Conservation (phyloP, 2,888 invertebrate species). For the Cordilura impudica region DNA sequence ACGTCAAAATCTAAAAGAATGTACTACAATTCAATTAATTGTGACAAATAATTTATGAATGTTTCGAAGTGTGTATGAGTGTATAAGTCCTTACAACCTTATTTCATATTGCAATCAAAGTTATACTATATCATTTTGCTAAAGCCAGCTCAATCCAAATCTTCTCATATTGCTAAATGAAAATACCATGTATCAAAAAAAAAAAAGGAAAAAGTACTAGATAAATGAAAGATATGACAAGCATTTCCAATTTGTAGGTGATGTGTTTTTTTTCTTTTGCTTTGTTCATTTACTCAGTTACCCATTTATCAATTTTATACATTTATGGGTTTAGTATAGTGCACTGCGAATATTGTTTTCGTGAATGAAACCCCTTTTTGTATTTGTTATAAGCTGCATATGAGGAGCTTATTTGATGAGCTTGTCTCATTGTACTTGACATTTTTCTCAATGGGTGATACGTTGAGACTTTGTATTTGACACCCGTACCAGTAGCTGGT, state of each 20-base stretch:
- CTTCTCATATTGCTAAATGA: slow-evolving; percentile 41
- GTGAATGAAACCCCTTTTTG: slow-evolving; percentile 41
- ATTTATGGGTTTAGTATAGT: slow-evolving; percentile 56
- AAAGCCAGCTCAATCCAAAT: slow-evolving; percentile 9
- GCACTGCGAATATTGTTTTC: slow-evolving; percentile 21
- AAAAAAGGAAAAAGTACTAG: slow-evolving; percentile 53
- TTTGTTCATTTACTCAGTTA: slow-evolving; percentile 41
- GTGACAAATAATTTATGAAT: slow-evolving; percentile 76
- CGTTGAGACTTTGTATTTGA: slow-evolving; percentile 49
- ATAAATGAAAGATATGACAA: slow-evolving; percentile 77
- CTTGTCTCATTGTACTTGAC: slow-evolving; percentile 31
- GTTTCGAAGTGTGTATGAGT: slow-evolving; percentile 48
- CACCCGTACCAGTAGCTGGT: slow-evolving; percentile 50
- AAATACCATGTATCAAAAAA: slow-evolving; percentile 61
- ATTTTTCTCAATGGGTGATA: slow-evolving; percentile 40
- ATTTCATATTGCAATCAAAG: background rate
- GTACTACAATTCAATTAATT: slow-evolving; percentile 75
- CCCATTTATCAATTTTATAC: slow-evolving; percentile 56
- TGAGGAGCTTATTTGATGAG: slow-evolving; percentile 45
- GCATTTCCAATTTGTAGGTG: slow-evolving; percentile 76
- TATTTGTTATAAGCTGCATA: slow-evolving; percentile 37
- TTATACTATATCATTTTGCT: slow-evolving; percentile 25
- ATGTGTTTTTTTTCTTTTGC: slow-evolving; percentile 50
- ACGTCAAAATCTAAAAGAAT: slow-evolving; percentile 43
- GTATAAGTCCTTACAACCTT: background rate